Conservation (phyloP, 2,888 invertebrate genomes). For the Eilema sororculum region DNA sequence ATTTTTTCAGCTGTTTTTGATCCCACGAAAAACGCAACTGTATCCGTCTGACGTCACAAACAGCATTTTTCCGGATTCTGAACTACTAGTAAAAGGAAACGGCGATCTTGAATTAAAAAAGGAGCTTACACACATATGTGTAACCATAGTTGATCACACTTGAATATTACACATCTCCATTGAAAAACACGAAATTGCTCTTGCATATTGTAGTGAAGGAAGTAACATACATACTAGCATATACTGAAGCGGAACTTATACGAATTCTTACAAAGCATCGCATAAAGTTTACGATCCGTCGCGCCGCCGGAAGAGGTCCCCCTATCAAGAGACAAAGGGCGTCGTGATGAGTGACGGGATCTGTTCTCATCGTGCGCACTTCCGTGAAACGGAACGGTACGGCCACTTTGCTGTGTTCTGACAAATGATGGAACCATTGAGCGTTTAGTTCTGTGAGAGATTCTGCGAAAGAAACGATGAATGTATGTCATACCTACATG, state of each 20-base stretch:
- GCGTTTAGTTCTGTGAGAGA: constrained; percentile 20
- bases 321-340: constrained; percentile 46
- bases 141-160: too few species aligned
- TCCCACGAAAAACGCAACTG: too few species aligned
- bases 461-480: constrained; percentile 3
- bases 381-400: constrained; percentile 38
- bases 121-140: too few species aligned
- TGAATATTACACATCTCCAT: background rate
- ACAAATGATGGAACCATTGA: constrained; percentile 36
- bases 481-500: background rate
- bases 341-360: constrained; percentile 38
- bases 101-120: too few species aligned
- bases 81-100: too few species aligned
- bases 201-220: constrained; percentile 26
- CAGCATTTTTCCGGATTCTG: too few species aligned
- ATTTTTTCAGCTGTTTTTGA: too few species aligned
- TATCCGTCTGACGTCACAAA: too few species aligned
- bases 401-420: constrained; percentile 36
- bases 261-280: constrained; percentile 45
- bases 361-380: constrained; percentile 35
- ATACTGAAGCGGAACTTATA: constrained; percentile 38
- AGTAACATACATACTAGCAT: constrained; percentile 27
- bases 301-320: constrained; percentile 43
- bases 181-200: constrained; percentile 22
- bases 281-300: constrained; percentile 52